These are phyloP conservation scores for Luperina nickerlii DNA, from an alignment of 2,888 invertebrate species.

Conservation along the genomic window DNA sequence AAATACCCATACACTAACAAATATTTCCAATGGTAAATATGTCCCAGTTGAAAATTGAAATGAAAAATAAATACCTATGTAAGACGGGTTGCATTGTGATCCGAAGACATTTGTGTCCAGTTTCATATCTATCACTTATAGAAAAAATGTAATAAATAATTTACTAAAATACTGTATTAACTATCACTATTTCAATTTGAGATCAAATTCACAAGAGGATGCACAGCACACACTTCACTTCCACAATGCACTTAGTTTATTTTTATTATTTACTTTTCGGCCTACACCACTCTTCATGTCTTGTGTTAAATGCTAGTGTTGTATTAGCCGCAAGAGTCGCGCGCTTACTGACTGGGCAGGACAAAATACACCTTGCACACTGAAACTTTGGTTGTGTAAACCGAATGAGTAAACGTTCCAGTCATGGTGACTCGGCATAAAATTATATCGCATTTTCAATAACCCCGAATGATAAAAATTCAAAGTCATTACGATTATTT, in stretches of 20 bases:
- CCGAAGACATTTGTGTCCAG: constrained; percentile 29
- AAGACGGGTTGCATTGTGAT: constrained; percentile 26
- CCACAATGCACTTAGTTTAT: constrained; percentile 23
- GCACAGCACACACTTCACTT: constrained; percentile 50
- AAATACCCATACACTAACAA: not conserved
- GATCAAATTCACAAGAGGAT: constrained; percentile 39
- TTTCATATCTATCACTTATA: constrained; percentile 53
- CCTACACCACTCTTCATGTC: constrained; percentile 12
- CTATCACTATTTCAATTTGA: constrained; percentile 42
- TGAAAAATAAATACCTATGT: constrained; percentile 15
- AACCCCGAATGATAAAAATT: constrained; percentile 44
- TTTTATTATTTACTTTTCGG: constrained; percentile 9
- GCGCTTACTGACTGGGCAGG: constrained; percentile 40
- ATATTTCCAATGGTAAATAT: not conserved
- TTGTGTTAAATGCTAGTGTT: constrained; percentile 28
- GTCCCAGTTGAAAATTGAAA: not conserved
- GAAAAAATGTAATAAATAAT: constrained; percentile 3
- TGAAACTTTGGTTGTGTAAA: constrained; percentile 43
- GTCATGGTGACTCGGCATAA: constrained; percentile 74
- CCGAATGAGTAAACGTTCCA: constrained; percentile 41
- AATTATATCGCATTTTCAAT: constrained; percentile 53
- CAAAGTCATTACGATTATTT: constrained; percentile 31
- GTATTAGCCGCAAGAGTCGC: constrained; percentile 45
- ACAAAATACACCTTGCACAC: constrained; percentile 27
- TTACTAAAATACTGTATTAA: constrained; percentile 18